Percentiles rank a stretch among this genome's conserved stretches.
Conservation (phyloP, 2,797 vertebrate genomes). For the Orientallactaga sibirica region DNA sequence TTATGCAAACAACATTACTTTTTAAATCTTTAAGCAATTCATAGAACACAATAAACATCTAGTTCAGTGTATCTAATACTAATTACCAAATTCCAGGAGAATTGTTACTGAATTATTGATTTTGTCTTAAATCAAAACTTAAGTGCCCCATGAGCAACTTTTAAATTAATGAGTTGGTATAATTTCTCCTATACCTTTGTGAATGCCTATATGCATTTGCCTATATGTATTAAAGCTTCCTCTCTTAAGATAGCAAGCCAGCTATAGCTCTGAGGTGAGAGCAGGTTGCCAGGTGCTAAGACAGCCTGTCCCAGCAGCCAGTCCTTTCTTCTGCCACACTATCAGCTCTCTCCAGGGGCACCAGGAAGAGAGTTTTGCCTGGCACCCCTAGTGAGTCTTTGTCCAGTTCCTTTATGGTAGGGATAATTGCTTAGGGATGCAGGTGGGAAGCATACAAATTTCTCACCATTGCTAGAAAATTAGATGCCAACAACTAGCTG, state of each 20-base stretch:
- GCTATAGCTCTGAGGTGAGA: neutral
- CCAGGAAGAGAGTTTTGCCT: neutral
- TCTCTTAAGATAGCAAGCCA: neutral
- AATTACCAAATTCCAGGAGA: conserved; percentile 20
- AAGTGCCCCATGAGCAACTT: neutral
- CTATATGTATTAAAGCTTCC: neutral
- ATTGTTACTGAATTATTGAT: conserved; percentile 22
- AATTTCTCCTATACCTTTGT: neutral
- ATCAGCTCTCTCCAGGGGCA: neutral
- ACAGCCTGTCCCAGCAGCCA: neutral
- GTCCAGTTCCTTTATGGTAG: conserved; percentile 26
- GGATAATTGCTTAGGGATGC: conserved; percentile 51
- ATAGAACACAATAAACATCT: neutral
- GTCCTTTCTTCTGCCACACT: neutral
- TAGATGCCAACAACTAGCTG: conserved; percentile 24
- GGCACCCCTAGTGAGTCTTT: neutral
- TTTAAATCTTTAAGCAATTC: neutral
- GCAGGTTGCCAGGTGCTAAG: neutral
- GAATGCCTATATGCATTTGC: neutral
- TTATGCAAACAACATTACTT: conserved; percentile 12
- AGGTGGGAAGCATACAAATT: conserved; percentile 23
- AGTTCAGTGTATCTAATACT: conserved; percentile 6
- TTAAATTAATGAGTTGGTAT: neutral
- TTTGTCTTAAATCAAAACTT: conserved; percentile 15
- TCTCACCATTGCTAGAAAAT: conserved; percentile 62